These are phyloP conservation scores for Oryzias melastigma DNA, from an alignment of 2,113 vertebrate genomes.

Conservation along the genomic window DNA sequence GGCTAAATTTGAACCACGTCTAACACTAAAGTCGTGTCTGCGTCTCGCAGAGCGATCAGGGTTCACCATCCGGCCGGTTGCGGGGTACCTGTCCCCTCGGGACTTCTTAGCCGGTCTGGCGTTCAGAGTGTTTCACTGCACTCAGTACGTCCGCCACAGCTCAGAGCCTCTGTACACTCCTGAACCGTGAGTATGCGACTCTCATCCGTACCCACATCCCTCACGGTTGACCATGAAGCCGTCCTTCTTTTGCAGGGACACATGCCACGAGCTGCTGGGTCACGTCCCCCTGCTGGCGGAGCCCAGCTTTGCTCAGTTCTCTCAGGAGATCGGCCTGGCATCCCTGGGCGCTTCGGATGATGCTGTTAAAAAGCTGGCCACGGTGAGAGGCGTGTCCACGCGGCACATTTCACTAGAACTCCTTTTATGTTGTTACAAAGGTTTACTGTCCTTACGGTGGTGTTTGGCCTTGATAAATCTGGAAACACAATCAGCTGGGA, in stretches of 20 bases:
- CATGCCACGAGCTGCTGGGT: constrained; percentile 28
- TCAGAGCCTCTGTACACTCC: constrained; percentile 30
- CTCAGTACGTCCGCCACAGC: constrained; percentile 22
- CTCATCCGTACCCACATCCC: neutral
- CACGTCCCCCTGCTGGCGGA: constrained; percentile 10
- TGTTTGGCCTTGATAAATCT: too few species aligned
- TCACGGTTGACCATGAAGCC: neutral
- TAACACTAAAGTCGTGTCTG: neutral
- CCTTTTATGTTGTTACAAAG: neutral
- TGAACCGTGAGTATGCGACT: constrained; percentile 7
- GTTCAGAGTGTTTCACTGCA: constrained; percentile 27
- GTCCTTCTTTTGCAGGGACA: constrained; percentile 6
- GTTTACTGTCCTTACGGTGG: too few species aligned
- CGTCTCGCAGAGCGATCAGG: constrained; percentile 10
- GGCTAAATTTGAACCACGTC: neutral
- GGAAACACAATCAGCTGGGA: too few species aligned
- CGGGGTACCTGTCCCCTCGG: constrained; percentile 21
- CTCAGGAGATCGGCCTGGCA: constrained; percentile 20
- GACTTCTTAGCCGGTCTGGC: constrained; percentile 19
- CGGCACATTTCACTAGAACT: neutral
- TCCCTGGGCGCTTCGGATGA: constrained; percentile 20
- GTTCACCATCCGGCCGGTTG: constrained; percentile 19
- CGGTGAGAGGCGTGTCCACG: constrained; percentile 9
- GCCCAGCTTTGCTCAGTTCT: constrained; percentile 35
- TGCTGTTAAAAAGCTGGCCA: constrained; percentile 24